Percentiles rank a stretch among this genome's conserved stretches.
Conservation (phyloP, 2,113 vertebrate genomes). For the Macrotus californicus region DNA sequence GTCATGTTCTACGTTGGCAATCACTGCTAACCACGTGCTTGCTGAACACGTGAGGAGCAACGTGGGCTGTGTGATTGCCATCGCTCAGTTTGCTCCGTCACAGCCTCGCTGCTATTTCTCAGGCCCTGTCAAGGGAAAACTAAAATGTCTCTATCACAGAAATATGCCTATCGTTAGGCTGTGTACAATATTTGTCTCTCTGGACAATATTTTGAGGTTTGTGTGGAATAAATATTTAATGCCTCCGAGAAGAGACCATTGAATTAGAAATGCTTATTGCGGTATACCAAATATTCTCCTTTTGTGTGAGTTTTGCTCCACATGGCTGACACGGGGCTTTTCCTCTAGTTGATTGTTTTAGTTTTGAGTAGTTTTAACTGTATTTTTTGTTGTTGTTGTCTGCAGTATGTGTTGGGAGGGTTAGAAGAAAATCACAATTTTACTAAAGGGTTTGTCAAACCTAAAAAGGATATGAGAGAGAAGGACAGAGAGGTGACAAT, state of each 20-base stretch:
- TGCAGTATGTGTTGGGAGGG: background rate
- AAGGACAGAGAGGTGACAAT: background rate
- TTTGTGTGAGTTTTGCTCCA: background rate
- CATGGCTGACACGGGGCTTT: background rate
- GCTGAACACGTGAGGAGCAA: background rate
- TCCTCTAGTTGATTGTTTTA: background rate
- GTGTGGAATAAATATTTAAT: conserved; percentile 39
- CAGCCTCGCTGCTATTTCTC: conserved; percentile 48
- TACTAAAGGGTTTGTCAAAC: background rate
- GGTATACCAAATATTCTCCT: conserved; percentile 7
- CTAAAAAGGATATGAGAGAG: background rate
- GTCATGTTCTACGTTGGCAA: conserved; percentile 10
- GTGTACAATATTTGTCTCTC: background rate
- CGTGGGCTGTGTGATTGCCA: conserved; percentile 57
- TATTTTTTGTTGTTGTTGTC: background rate
- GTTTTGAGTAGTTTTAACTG: background rate
- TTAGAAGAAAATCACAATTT: background rate
- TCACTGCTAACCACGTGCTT: conserved; percentile 58
- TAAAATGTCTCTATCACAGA: conserved; percentile 7
- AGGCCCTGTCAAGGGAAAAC: background rate
- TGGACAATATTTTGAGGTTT: background rate
- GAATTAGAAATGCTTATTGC: conserved; percentile 32
- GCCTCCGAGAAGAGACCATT: background rate
- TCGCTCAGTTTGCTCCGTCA: background rate
- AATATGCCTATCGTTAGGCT: conserved; percentile 34